phyloP scores from a whole-genome alignment of 2,797 vertebrate species.

The Heteromormyrus szaboi region DNA sequence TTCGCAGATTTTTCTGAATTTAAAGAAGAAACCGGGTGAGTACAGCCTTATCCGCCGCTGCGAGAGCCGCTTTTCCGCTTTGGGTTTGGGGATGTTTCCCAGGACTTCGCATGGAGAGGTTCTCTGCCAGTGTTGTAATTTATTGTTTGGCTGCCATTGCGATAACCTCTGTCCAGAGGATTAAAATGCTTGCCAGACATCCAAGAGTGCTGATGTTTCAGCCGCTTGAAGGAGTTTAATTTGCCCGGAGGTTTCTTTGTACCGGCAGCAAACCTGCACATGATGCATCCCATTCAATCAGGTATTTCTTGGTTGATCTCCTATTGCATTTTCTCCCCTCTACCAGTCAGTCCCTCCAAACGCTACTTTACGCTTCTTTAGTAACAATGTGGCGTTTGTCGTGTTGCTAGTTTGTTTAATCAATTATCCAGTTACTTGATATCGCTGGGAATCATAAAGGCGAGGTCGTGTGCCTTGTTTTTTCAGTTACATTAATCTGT shows the following conservation, averaged over 20 bases:
- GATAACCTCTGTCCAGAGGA: neutral
- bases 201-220: neutral
- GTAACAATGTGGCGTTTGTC: neutral
- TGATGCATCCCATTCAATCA: neutral
- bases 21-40: slow-evolving; percentile 82
- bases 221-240: neutral
- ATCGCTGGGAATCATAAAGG: neutral
- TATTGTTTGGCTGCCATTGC: neutral
- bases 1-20: slow-evolving; percentile 84
- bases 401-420: neutral
- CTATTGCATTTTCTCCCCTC: neutral
- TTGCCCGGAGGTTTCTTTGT: neutral
- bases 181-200: neutral
- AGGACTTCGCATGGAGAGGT: neutral
- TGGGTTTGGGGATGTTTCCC: neutral
- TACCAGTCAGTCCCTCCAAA: neutral
- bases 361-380: neutral
- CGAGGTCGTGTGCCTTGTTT: neutral
- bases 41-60: slow-evolving; percentile 22
- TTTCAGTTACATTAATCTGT: neutral
- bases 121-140: neutral
- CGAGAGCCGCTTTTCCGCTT: neutral
- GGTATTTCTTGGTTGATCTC: neutral
- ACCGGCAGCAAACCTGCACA: neutral
- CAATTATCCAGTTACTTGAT: neutral